Conservation (phyloP, 2,113 vertebrate species). For the Peromyscus maniculatus region DNA sequence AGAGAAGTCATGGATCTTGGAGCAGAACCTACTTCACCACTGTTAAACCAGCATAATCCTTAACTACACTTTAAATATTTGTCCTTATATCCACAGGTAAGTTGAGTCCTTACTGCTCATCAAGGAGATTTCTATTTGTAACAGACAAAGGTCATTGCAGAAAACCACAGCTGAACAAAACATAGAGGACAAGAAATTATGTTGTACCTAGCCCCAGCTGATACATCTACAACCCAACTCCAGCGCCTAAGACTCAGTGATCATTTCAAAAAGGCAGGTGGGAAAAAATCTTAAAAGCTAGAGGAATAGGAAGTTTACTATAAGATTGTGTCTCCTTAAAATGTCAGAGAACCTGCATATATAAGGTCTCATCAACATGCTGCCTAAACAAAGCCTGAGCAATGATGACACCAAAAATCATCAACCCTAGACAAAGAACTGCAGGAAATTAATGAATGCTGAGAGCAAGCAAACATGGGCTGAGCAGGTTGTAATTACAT, state of each 20-base stretch:
- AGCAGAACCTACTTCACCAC: not conserved
- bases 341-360: not conserved
- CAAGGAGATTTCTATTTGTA: not conserved
- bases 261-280: not conserved
- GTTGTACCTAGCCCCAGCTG: not conserved
- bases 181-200: not conserved
- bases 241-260: not conserved
- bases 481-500: not conserved
- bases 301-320: not conserved
- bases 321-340: not conserved
- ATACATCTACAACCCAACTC: not conserved
- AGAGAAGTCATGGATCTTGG: not conserved
- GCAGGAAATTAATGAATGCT: not conserved
- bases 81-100: not conserved
- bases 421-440: not conserved
- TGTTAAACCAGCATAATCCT: not conserved
- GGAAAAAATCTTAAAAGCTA: not conserved
- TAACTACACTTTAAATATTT: not conserved
- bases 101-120: not conserved
- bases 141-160: not conserved
- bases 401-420: not conserved
- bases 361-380: not conserved
- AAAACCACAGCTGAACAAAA: not conserved
- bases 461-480: not conserved
- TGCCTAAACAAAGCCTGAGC: not conserved